Conservation (phyloP, 2,113 vertebrate species). For the Oreotrochilus melanogaster region DNA sequence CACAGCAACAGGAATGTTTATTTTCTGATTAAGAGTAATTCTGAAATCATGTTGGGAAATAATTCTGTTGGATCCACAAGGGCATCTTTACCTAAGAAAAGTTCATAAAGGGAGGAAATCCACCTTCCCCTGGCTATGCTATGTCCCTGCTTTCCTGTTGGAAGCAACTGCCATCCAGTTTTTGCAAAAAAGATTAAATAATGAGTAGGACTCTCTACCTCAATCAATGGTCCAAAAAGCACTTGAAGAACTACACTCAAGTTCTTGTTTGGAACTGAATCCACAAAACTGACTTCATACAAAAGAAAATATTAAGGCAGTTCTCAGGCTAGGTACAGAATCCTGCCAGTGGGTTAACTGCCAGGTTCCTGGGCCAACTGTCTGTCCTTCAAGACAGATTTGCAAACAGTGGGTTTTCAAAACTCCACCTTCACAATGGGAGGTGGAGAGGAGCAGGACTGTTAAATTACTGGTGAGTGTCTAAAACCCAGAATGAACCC, state of each 20-base stretch:
- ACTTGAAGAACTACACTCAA: not conserved
- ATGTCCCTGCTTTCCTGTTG: not conserved
- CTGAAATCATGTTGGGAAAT: not conserved
- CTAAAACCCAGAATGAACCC: not conserved
- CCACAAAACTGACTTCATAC: not conserved
- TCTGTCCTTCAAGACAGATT: not conserved
- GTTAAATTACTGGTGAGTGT: not conserved
- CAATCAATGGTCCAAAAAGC: not conserved
- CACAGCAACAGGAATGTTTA: not conserved
- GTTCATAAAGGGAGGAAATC: not conserved
- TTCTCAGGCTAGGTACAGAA: not conserved
- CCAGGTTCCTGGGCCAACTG: not conserved
- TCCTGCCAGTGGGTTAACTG: not conserved
- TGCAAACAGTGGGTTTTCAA: not conserved
- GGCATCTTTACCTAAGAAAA: not conserved
- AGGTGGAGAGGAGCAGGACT: not conserved
- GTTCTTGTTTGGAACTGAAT: not conserved
- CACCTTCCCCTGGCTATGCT: not conserved
- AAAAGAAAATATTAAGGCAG: not conserved
- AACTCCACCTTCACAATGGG: not conserved
- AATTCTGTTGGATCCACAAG: not conserved
- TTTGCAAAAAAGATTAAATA: not conserved
- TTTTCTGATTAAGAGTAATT: not conserved
- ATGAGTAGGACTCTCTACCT: not conserved
- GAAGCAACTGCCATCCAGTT: not conserved